Percentiles rank a stretch among this genome's conserved stretches.
These are phyloP conservation scores for Natator depressus DNA, from an alignment of 2,113 vertebrate species.

Conservation along the genomic window DNA sequence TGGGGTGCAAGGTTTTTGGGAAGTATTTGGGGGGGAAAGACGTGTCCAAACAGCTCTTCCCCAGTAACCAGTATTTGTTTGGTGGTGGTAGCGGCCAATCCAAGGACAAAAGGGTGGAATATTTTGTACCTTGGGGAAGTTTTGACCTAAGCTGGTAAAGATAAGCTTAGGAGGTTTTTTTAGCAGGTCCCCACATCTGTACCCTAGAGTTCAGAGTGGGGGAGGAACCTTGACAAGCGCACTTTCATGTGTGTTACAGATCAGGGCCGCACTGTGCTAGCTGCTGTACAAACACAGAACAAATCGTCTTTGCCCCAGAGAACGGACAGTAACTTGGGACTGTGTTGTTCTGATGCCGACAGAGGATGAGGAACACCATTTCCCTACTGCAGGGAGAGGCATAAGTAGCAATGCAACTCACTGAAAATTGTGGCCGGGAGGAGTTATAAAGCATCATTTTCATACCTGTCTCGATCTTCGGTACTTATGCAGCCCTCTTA, in stretches of 20 bases:
- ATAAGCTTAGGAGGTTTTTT: too few species aligned
- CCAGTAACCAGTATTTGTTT: too few species aligned
- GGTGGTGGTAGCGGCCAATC: too few species aligned
- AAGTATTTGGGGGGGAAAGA: too few species aligned
- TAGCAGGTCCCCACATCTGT: too few species aligned
- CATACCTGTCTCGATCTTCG: neutral
- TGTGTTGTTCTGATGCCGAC: neutral
- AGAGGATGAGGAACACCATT: neutral
- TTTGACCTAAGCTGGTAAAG: too few species aligned
- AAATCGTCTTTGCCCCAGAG: neutral
- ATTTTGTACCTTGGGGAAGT: too few species aligned
- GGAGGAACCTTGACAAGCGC: too few species aligned
- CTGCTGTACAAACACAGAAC: neutral
- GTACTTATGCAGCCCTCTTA: neutral
- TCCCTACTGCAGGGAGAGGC: neutral
- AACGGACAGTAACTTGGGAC: neutral
- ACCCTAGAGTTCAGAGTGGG: too few species aligned
- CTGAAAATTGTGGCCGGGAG: neutral
- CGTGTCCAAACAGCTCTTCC: too few species aligned
- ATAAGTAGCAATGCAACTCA: neutral
- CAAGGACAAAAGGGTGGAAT: too few species aligned
- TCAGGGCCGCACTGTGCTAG: neutral
- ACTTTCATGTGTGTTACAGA: neutral
- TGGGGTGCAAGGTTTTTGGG: too few species aligned
- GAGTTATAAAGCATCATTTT: neutral